Evolutionary conservation across 2,113 vertebrate species (phyloP), one percentile per base, ranked within the genome.

Genomic region (Anser brachyrhynchus): DNA sequence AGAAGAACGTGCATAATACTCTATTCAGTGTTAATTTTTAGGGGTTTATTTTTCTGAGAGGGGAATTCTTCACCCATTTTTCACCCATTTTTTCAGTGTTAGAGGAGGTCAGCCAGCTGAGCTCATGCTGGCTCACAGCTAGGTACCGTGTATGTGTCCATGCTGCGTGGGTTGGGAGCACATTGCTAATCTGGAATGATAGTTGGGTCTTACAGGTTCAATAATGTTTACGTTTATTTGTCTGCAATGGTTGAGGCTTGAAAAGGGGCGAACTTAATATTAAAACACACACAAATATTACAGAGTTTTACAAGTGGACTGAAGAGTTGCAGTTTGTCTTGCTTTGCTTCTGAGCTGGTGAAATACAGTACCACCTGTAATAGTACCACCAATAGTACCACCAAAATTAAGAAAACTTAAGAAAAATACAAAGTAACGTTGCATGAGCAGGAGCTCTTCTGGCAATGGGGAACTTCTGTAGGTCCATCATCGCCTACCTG

Each of bases 111-210:
- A 80, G 51, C 65, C 59, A 55, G 16, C 19, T 3, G 62, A 33
- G 54, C 19, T 83, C 28, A 2, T 25, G 16, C 29, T 58, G 49
- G 26, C 51, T 83, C 26, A 31, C 25, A 51, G n/a, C 9, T 59
- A 55, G 8, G 11, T 13, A 8, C 13, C 12, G 2, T 51, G 54
- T 14, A 20, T 1, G 1, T 58, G 90, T 77, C 59, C 16, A 2
- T 29, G 3, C 17, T 19, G 1, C 0, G 0, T 44, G 4, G 3
- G 5, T 25, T 12, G 17, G 37, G 21, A 71, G 37, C 88, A 41
- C 85, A 37, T 31, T 69, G 61, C 33, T 76, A 10, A 4, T 58
- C 35, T 70, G 22, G 26, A 66, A 23, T 35, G 35, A 7, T 14
- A 64, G 11, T 87, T 71, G 44, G n/a, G 39, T 85, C 76, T 75